Base-by-base conservation (phyloP, 2,113 vertebrate species). In the Cepphus grylle region DNA sequence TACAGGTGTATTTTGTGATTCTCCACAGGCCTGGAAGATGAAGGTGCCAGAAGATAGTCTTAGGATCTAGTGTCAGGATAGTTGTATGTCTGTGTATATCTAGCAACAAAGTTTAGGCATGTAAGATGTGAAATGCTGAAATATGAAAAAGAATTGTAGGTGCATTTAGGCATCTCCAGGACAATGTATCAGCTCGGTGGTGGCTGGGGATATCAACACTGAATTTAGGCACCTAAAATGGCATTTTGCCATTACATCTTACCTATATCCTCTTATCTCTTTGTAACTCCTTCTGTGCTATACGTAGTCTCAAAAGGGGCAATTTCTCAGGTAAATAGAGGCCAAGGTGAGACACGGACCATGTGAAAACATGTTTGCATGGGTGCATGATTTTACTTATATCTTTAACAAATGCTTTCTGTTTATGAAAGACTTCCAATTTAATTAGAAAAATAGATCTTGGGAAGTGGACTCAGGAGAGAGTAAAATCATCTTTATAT, bases 111-210 rank as follows among this genome's bases (percentile, higher is more conserved):
- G 67, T 43, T 52, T 29, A 69, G 29, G 13, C 25, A n/a, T 3
- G 0, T 42, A 72, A 59, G 7, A 55, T 15, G 55, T 10, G 27
- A 86, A 84, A 77, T 27, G 0, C 18, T 32, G 8, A 62, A 65
- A 32, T n/a, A 79, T 6, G 23, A 42, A 76, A 67, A 73, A 23
- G 0, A 63, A 76, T 6, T 47, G 6, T 30, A 56, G 15, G 11
- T 72, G 26, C 6, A 29, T 76, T 85, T 59, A 43, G 56, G 26
- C 26, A 69, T 76, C 66, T 83, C 43, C 20, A 47, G 8, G 32
- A 59, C 22, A 53, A 15, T 5, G 5, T 73, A 36, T 34, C 15
- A 43, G 4, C 15, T 53, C 0, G 0, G 15, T 42, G 29, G 32
- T 22, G 20, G 36, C 30, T 47, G 73, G 17, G 16, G 19, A 32